These are phyloP conservation scores for Anguilla marmorata DNA, from an alignment of 2,797 vertebrate genomes.

Conservation along the genomic window DNA sequence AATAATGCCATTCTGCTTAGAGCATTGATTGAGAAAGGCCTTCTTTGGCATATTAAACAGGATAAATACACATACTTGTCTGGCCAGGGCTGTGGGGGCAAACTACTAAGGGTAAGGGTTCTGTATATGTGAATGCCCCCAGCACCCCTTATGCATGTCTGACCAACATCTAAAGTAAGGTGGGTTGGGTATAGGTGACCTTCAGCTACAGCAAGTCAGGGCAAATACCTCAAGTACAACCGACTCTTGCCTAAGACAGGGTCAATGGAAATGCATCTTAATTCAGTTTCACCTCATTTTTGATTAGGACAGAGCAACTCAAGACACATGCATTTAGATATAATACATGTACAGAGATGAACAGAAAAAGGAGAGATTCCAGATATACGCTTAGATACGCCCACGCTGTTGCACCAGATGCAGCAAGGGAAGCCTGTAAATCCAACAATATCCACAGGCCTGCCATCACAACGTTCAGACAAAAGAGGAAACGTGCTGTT, in stretches of 20 bases:
- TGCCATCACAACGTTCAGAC: background rate
- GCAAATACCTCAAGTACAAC: background rate
- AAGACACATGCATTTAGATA: background rate
- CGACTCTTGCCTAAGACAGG: background rate
- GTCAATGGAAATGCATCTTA: background rate
- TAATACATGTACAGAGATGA: background rate
- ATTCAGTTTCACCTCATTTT: background rate
- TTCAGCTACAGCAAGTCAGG: background rate
- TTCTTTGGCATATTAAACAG: background rate
- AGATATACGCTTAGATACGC: background rate
- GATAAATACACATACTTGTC: background rate
- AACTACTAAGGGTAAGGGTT: background rate
- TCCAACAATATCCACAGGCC: background rate
- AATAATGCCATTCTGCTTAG: background rate
- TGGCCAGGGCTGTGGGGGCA: background rate
- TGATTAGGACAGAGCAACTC: background rate
- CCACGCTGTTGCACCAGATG: background rate
- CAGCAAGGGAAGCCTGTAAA: background rate
- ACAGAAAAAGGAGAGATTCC: background rate
- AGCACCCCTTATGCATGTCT: background rate
- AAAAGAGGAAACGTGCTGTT: background rate
- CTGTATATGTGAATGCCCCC: background rate
- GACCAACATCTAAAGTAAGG: background rate
- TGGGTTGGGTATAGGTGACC: background rate
- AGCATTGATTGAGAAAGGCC: background rate